These are phyloP conservation scores for Coregonus sp. DNA, from an alignment of 2,797 vertebrate species.

Conservation along the genomic window DNA sequence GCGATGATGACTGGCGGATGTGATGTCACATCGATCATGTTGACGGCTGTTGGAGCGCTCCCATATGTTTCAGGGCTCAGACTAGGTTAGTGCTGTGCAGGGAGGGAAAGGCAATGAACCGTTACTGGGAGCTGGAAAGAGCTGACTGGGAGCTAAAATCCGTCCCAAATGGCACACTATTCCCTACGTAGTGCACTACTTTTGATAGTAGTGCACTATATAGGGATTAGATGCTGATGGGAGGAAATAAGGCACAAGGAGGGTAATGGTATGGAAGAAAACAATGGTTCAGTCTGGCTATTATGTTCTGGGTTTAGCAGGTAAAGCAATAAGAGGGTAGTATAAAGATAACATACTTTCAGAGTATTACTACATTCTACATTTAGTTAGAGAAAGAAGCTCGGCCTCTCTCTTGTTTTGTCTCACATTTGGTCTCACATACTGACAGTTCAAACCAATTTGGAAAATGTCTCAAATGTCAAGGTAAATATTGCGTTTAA, in stretches of 20 bases:
- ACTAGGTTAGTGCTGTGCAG: constrained; percentile 26
- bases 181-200: too few species aligned
- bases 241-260: constrained; percentile 48
- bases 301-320: constrained; percentile 32
- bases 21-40: constrained; percentile 62
- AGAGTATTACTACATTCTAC: too few species aligned
- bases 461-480: constrained; percentile 49
- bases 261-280: constrained; percentile 40
- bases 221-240: constrained; percentile 10
- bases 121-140: too few species aligned
- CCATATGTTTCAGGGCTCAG: constrained; percentile 50
- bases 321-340: too few species aligned
- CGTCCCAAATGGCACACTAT: too few species aligned
- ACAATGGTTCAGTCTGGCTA: constrained; percentile 36
- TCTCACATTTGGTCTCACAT: too few species aligned
- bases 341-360: too few species aligned
- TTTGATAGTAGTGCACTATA: too few species aligned
- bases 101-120: constrained; percentile 44
- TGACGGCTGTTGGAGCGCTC: constrained; percentile 36
- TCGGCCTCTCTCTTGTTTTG: too few species aligned
- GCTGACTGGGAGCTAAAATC: too few species aligned
- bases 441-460: not conserved
- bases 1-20: constrained; percentile 42
- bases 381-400: too few species aligned
- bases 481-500: constrained; percentile 53